These are phyloP conservation scores for Ericerus pela DNA, from an alignment of 1,140 invertebrate genomes.

Conservation along the genomic window DNA sequence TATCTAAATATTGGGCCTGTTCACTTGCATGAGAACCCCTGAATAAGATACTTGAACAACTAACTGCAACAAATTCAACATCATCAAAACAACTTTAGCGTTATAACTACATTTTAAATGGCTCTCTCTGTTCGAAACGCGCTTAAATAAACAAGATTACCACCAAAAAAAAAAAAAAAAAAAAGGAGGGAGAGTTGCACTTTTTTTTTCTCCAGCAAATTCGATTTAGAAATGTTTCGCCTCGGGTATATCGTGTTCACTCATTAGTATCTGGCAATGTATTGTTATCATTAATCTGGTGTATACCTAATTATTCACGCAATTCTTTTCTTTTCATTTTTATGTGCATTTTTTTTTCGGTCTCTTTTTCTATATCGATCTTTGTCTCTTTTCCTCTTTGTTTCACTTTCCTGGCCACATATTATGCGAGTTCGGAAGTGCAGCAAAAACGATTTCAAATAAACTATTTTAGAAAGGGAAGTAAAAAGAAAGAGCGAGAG, in stretches of 20 bases:
- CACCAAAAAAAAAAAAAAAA: too few species aligned
- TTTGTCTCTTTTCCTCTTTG: too few species aligned
- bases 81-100: conserved; percentile 11
- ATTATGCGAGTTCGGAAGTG: too few species aligned
- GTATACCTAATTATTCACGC: neutral
- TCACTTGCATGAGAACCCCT: too few species aligned
- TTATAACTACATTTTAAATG: conserved; percentile 5
- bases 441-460: too few species aligned
- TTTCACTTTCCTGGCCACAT: too few species aligned
- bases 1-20: too few species aligned
- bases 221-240: conserved; percentile 9
- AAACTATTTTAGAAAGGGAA: too few species aligned
- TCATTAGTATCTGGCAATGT: neutral
- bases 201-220: neutral
- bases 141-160: conserved; percentile 11
- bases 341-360: too few species aligned
- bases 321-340: too few species aligned
- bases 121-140: conserved; percentile 2
- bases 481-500: too few species aligned
- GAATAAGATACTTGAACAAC: neutral
- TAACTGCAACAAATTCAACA: conserved; percentile 10
- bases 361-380: too few species aligned
- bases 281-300: conserved; percentile 3
- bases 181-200: neutral
- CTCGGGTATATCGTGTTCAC: conserved; percentile 8